Conservation (phyloP, 2,113 vertebrate genomes). For the Phyllostomus hastatus region DNA sequence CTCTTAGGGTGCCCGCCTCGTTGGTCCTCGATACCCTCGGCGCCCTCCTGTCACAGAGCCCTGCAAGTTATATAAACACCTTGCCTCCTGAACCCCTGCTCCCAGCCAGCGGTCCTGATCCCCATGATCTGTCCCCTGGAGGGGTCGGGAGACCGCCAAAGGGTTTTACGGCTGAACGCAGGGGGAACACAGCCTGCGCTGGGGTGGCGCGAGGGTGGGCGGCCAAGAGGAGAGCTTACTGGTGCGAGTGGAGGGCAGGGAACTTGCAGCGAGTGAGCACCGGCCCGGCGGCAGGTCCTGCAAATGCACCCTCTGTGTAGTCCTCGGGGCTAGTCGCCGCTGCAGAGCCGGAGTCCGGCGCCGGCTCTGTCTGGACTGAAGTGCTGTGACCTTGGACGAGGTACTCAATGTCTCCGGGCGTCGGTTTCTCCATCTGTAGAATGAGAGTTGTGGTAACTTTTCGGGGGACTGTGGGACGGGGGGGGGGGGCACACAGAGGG, state of each 20-base stretch:
- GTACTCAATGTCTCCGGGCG: background rate
- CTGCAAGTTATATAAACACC: background rate
- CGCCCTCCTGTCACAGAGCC: background rate
- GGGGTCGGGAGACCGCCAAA: background rate
- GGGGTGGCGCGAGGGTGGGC: too few relatives aligned
- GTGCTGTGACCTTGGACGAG: background rate
- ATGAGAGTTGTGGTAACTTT: background rate
- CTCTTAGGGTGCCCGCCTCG: fast-evolving
- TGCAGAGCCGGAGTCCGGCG: background rate
- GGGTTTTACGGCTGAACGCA: background rate
- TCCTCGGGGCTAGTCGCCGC: background rate
- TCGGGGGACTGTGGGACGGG: too few relatives aligned
- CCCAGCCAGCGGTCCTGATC: background rate
- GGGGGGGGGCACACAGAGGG: background rate
- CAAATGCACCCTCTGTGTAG: too few relatives aligned
- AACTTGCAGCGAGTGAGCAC: background rate
- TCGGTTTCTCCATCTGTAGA: background rate
- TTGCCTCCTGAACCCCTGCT: background rate
- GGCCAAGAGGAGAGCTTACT: background rate
- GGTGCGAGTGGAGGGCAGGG: background rate
- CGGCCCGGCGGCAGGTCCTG: background rate
- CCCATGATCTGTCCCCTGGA: background rate
- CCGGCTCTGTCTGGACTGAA: background rate
- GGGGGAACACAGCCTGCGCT: background rate
- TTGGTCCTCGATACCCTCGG: background rate